Base-by-base conservation (phyloP, 1,140 invertebrate genomes). In the Conopomorpha cramerella region DNA sequence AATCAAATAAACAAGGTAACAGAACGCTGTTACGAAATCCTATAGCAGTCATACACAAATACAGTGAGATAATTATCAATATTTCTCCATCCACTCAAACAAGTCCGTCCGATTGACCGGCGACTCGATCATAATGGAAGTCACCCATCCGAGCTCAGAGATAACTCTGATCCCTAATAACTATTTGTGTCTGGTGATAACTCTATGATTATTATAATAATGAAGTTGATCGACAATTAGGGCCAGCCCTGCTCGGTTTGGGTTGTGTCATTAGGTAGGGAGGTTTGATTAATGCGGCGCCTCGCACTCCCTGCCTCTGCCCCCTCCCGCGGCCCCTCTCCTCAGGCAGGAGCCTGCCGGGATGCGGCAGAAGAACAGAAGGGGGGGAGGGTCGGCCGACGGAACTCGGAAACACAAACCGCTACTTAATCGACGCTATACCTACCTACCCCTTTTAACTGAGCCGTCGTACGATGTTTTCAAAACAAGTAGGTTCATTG, bases 211-310 rank as follows among this genome's bases (percentile, higher is more conserved):
- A 23, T 10, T 23, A 23, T 23, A 4, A 25, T 18, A 16, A 37
- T 37, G 10, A 39, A 12, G 39, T 51, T 63, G 59, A 60, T 52
- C 46, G 34, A 35, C 17, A 35, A n/a, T 27, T 29, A 34, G 30
- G 32, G 39, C 42, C 66, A 53, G 51, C 58, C 52, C 60, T 63
- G 49, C 48, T 53, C 66, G 65, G 67, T 71, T 74, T 74, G 57
- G 66, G 66, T 50, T 51, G 54, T 74, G 70, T 74, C 70, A 71
- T 74, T 74, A 74, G 59, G 61, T 61, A 67, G 66, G 56, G 64
- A 60, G 59, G 52, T 65, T 71, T 74, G 70, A 74, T 74, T 74
- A 71, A 74, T 74, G 70, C 56, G 65, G 65, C 65, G 67, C 64
- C 62, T 40, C 27, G 55, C 51, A 59, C 62, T 67, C 56, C 60